Base-by-base conservation (phyloP, 2,113 vertebrate genomes). In the Ictidomys tridecemlineatus region DNA sequence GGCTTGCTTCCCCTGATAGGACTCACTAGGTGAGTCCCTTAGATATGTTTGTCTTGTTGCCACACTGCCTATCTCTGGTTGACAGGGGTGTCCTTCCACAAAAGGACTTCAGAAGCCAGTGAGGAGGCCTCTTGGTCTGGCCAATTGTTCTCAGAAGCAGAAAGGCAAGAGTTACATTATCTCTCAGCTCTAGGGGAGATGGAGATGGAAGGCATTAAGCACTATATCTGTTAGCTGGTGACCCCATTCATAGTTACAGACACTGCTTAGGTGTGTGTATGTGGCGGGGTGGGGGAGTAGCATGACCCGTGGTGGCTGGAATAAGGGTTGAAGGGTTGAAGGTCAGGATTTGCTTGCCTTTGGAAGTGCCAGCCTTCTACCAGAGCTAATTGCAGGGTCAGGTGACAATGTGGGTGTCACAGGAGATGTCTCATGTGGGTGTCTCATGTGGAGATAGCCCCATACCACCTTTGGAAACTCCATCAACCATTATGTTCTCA, bases 341-440 rank as follows among this genome's bases (percentile, higher is more conserved):
- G 56, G 48, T 56, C 76, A 78, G 69, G 24, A 42, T 22, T 34
- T 32, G 32, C 42, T 70, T 67, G 26, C 0, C 32, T 18, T 80
- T 13, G 16, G 56, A n/a, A 77, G 9, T 42, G 32, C 39, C 8
- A 18, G 45, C 56, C 56, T 85, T 22, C 26, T 4, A 53, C 2
- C 10, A 26, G 73, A 85, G 48, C 42, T 26, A 53, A 82, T 17
- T 7, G 2, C 3, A 34, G 26, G 7, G 4, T 5, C 5, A 61
- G 10, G 30, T 24, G 12, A 12, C 17, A 10, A 8, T 2, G 37
- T 2, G 18, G 9, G 28, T 13, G 22, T 4, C 7, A 20, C 4
- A 58, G 61, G 77, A 45, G 45, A 45, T 45, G 8, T 45, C 8
- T 45, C 45, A 45, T 45, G 8, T 45, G 45, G 45, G 8, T 45